phyloP scores from a whole-genome alignment of 2,888 invertebrate genomes.

The Tolmerus cingulatus region DNA sequence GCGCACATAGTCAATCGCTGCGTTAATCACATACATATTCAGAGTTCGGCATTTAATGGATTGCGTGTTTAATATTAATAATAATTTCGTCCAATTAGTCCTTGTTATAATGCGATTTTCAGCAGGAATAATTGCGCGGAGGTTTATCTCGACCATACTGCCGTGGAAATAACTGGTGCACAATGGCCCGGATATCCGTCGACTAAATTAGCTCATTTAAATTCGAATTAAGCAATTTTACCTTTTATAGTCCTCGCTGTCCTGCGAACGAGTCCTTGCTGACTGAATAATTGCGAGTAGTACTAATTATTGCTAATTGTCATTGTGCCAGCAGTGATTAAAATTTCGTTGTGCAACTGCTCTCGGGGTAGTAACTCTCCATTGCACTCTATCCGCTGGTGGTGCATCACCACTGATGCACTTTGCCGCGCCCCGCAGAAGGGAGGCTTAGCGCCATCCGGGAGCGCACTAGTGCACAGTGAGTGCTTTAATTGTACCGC shows the following conservation, averaged over 20 bases:
- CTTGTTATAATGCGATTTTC: neutral
- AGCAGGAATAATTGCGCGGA: neutral
- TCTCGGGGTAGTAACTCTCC: neutral
- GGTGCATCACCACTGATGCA: neutral
- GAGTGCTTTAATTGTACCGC: conserved; percentile 44
- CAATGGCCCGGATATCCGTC: conserved; percentile 44
- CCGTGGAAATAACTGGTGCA: neutral
- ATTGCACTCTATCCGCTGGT: neutral
- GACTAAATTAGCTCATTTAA: conserved; percentile 47
- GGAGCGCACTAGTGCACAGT: conserved; percentile 20
- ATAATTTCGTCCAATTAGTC: neutral
- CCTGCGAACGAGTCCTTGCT: neutral
- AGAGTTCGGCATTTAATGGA: neutral
- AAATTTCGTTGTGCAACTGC: neutral
- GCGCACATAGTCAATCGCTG: neutral
- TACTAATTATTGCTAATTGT: conserved; percentile 7
- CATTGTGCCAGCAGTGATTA: conserved; percentile 8
- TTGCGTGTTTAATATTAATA: conserved; percentile 11
- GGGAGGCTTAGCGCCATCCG: neutral
- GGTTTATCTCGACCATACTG: conserved; percentile 2
- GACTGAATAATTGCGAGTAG: conserved; percentile 12
- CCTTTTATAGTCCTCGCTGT: conserved; percentile 21
- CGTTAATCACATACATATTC: neutral
- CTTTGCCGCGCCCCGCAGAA: neutral
- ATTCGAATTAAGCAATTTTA: conserved; percentile 47